Base-by-base conservation (phyloP, 2,888 invertebrate species). In the Synergus laeviventris region DNA sequence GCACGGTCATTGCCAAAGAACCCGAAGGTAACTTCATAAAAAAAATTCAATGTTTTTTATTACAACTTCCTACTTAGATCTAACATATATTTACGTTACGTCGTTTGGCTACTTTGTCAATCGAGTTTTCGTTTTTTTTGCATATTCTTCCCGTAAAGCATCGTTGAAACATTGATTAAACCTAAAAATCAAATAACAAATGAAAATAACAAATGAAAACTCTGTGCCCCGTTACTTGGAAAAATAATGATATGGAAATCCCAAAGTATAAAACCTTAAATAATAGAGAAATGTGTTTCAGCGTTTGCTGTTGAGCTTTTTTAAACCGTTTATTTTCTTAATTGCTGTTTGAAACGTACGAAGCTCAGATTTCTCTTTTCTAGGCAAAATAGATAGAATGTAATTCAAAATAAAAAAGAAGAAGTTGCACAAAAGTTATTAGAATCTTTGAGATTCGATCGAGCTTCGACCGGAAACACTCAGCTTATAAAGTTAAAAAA, bases 1-100 rank as follows among this genome's bases (percentile, higher is more conserved):
- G 97, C 92, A 97, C 97, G 91, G 97, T 97, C 91, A 97, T 97
- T 92, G 96, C 96, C 91, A 97, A 97, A 94, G 97, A 97, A 90
- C 96, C 96, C 87, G 97, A 97, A 94, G 97, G 96, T 93, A 96
- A 95, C 84, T 86, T 85, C 87, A 42, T 91, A 80, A 91, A 82
- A 84, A 85, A 84, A 86, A 81, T 80, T 82, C 78, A 76, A 82
- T 82, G 80, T 84, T 80, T 81, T 31, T 81, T 36, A 70, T 12
- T 54, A 21, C 49, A 70, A 31, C 36, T 16, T 16, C 24, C 45
- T 70, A 45, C n/a, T 49, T 70, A 49, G 49, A 24, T 70, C 31
- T 70, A 70, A 70, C 49, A 54, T 12, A n/a, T 24, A 59, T 1
- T 31, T 59, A 14, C 0, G 9, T 31, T 49, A 9, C n/a, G 9